A percentile compares a stretch with the other conserved stretches of the same genome.
These are phyloP conservation scores for Lemur catta DNA, from an alignment of 2,797 vertebrate genomes.

Conservation along the genomic window DNA sequence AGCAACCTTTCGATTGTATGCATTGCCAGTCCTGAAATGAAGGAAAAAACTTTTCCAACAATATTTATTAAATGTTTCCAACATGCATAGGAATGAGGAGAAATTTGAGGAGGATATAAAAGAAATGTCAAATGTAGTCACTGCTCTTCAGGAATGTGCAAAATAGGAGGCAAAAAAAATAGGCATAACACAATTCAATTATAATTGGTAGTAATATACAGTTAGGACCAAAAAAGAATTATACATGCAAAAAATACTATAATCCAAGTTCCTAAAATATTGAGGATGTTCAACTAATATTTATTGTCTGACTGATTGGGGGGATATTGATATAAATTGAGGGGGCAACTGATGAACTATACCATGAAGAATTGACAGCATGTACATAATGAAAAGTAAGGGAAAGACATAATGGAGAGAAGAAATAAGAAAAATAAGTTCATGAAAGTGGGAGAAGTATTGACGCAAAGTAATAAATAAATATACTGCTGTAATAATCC, in stretches of 20 bases:
- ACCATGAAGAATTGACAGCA: not conserved
- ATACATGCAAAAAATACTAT: not conserved
- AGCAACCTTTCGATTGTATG: constrained; percentile 89
- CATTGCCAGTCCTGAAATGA: constrained; percentile 90
- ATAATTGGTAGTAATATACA: not conserved
- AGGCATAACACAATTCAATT: not conserved
- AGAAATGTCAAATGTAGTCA: constrained; percentile 9
- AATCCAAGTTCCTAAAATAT: not conserved
- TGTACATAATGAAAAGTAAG: not conserved
- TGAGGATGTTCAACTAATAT: not conserved
- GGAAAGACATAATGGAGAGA: not conserved
- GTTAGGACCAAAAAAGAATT: not conserved
- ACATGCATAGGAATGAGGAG: not conserved
- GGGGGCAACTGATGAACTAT: not conserved
- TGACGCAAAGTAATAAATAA: not conserved
- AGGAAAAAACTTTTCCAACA: not conserved
- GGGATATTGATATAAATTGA: not conserved
- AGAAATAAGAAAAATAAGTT: constrained; percentile 5
- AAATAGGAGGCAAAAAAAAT: not conserved
- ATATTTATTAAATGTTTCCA: constrained; percentile 8
- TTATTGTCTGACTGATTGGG: not conserved
- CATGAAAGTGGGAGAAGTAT: not conserved
- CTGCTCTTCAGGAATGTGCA: not conserved
- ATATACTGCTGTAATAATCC: not conserved
- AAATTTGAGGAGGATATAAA: not conserved